These are phyloP conservation scores for Timandra comae DNA, from an alignment of 2,888 invertebrate species.

Conservation along the genomic window DNA sequence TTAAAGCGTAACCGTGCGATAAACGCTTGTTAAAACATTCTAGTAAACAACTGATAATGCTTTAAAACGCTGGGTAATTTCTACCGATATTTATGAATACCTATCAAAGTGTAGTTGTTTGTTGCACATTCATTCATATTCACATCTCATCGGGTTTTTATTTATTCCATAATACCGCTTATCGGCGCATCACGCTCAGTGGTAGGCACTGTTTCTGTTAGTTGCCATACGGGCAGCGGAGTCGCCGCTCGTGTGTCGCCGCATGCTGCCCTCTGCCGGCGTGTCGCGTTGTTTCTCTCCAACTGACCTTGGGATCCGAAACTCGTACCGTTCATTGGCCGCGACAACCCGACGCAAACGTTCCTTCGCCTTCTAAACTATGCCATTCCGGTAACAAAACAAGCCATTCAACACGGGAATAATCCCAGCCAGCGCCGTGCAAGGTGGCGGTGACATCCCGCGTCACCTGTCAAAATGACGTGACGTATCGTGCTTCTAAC, in stretches of 20 bases:
- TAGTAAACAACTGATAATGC: too few relatives aligned
- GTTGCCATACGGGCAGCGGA: slow-evolving; percentile 68
- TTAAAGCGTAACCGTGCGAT: too few relatives aligned
- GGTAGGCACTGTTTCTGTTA: slow-evolving; percentile 40
- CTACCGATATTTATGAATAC: not conserved
- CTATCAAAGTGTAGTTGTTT: not conserved
- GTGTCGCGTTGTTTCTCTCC: slow-evolving; percentile 39
- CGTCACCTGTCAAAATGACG: slow-evolving; percentile 69
- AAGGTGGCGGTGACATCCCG: slow-evolving; percentile 48
- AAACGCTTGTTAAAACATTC: too few relatives aligned
- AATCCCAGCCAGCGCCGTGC: slow-evolving; percentile 33
- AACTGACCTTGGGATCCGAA: slow-evolving; percentile 62
- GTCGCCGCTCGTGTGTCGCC: slow-evolving; percentile 49
- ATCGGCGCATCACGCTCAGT: slow-evolving; percentile 65
- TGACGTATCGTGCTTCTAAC: slow-evolving; percentile 57
- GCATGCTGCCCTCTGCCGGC: slow-evolving; percentile 54
- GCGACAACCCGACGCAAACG: slow-evolving; percentile 53
- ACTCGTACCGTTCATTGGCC: slow-evolving; percentile 68
- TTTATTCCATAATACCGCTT: slow-evolving; percentile 70
- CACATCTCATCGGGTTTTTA: slow-evolving; percentile 57
- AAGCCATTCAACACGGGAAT: slow-evolving; percentile 33
- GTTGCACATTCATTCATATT: slow-evolving; percentile 58
- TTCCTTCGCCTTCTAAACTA: slow-evolving; percentile 51
- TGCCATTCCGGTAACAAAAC: slow-evolving; percentile 42
- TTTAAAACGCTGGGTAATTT: too few relatives aligned